A percentile compares a stretch with the other conserved stretches of the same genome.
These are phyloP conservation scores for Peromyscus attwateri DNA, from an alignment of 2,797 vertebrate species.

Conservation along the genomic window DNA sequence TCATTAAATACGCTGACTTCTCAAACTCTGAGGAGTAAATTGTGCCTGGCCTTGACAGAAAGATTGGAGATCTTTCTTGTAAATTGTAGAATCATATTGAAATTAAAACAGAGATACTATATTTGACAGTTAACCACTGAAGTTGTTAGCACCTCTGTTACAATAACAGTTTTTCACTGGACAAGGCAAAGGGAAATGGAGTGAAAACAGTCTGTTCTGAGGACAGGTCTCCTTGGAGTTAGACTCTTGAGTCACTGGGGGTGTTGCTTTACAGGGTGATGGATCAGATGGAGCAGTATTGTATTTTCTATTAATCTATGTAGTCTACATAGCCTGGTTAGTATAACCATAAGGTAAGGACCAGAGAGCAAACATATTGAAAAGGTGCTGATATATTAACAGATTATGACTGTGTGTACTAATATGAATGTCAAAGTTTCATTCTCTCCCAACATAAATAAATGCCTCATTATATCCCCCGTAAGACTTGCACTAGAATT, in stretches of 20 bases:
- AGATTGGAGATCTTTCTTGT: neutral
- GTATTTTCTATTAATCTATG: neutral
- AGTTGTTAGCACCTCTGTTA: constrained; percentile 70
- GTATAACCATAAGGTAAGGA: neutral
- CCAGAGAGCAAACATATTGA: constrained; percentile 1
- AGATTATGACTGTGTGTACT: neutral
- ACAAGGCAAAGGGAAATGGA: constrained; percentile 27
- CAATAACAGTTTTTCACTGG: neutral
- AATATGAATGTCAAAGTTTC: neutral
- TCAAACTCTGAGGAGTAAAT: neutral
- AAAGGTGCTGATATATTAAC: constrained; percentile 36
- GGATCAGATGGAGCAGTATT: neutral
- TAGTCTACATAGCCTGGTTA: neutral
- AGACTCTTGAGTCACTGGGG: neutral
- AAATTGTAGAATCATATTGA: constrained; percentile 17
- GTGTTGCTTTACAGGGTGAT: neutral
- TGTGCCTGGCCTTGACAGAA: neutral
- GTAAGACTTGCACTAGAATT: neutral
- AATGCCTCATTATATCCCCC: neutral
- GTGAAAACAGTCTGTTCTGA: neutral
- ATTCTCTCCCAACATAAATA: neutral
- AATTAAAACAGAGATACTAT: constrained; percentile 21
- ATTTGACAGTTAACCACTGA: constrained; percentile 12
- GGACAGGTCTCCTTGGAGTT: constrained; percentile 69
- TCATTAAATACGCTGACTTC: neutral